Evolutionary conservation across 1,140 invertebrate genomes (phyloP).

Genomic region (Pseudobourletiella spinata): DNA sequence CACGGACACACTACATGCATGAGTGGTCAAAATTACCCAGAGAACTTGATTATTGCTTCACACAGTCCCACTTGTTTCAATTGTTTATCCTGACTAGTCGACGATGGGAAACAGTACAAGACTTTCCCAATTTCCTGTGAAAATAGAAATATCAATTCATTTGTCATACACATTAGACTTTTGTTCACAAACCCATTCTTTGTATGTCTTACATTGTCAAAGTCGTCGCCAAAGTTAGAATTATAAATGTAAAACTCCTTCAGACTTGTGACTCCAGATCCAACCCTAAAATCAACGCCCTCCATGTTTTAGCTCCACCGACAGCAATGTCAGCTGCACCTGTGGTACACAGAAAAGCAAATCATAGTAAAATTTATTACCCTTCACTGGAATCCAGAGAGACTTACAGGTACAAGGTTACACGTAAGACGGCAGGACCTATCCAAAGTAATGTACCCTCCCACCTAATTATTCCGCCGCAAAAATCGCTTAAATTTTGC

Average conservation of each 20-base stretch:
- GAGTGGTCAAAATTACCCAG: conserved; percentile 55
- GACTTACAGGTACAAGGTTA: too few species aligned
- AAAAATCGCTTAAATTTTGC: too few species aligned
- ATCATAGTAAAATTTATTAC: too few species aligned
- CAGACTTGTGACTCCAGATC: not conserved
- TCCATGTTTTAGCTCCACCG: not conserved
- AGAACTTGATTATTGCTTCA: conserved; percentile 86
- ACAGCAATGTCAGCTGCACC: not conserved
- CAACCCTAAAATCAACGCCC: not conserved
- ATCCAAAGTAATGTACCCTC: too few species aligned
- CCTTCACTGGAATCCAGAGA: too few species aligned
- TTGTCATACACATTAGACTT: not conserved
- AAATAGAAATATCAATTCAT: conserved; percentile 28
- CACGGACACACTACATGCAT: not conserved
- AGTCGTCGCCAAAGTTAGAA: conserved; percentile 7
- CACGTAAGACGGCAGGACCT: too few species aligned
- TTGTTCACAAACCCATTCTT: not conserved
- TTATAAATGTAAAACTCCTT: conserved; percentile 7
- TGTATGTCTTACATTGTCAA: conserved; percentile 21
- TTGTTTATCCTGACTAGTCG: conserved; percentile 66
- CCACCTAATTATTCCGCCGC: too few species aligned
- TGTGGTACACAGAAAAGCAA: too few species aligned
- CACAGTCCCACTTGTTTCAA: conserved; percentile 82
- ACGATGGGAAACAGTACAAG: conserved; percentile 69
- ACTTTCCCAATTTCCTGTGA: conserved; percentile 86